Base-by-base conservation (phyloP, 2,888 invertebrate genomes). In the Hypena proboscidalis region DNA sequence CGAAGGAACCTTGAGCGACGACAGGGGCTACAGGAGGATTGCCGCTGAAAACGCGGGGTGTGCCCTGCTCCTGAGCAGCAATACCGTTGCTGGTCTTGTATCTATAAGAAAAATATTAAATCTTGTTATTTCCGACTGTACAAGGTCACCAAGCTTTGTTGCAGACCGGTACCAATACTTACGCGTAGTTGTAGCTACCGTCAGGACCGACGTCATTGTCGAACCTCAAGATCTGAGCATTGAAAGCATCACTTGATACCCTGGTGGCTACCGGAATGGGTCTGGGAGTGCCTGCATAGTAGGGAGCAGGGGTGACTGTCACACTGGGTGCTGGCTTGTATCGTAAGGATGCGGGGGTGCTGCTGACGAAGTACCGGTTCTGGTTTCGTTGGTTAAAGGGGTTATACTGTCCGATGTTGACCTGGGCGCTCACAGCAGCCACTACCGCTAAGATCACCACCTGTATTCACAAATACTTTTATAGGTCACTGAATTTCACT, bases 11-110 rank as follows among this genome's bases (percentile, higher is more conserved):
- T 57, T 90, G 86, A 9, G 86, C 85, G 80, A n/a, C n/a, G n/a
- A n/a, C n/a, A n/a, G n/a, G n/a, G n/a, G n/a, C n/a, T n/a, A n/a
- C n/a, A n/a, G n/a, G 75, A 11, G 83, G 83, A 59, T 80, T 79
- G 14, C 80, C 84, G 7, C 89, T 91, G 26, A 91, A 73, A 67
- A 85, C 83, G 51, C 87, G 91, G 29, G 92, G 89, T 14, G 72
- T 71, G 2, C 93, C 93, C 49, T n/a, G n/a, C n/a, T n/a, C n/a
- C n/a, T n/a, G n/a, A n/a, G n/a, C n/a, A n/a, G n/a, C n/a, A n/a
- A n/a, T 93, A 21, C 93, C 93, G 67, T 94, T 94, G 66, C 91
- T 90, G 20, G 93, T 93, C 75, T 93, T 92, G 69, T 85, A 93
- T 62, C 93, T 93, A 54, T 14, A 69, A 70, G 21, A 38, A 29